Evolutionary conservation across 2,888 invertebrate species (phyloP), one percentile per base, ranked within the genome.

Genomic region (Troglohyphantes excavatus): DNA sequence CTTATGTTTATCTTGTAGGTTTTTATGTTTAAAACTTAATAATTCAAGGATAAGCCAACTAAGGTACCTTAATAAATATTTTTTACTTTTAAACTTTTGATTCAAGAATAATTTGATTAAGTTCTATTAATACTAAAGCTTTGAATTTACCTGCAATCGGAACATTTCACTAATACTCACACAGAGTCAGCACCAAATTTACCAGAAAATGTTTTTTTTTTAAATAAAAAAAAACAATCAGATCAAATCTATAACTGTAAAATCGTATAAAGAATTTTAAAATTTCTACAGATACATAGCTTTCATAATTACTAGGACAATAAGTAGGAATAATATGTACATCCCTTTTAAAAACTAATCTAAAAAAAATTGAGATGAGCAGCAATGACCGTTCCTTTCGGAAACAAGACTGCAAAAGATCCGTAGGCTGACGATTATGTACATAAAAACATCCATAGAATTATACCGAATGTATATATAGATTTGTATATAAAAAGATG

Each of bases 401-500:
- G 33, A 33, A 33, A 33, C 33, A 33, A 9, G 17, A 53, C 53
- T 53, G 53, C 53, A 13, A n/a, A 53, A 53, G 13, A 53, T 53
- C n/a, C 5, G 5, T 53, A 17, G n/a, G 53, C 53, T 46, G 46
- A 72, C 23, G 26, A 26, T 26, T 53, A 46, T 72, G 39, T 46
- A 72, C 72, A 72, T 72, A 72, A 70, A 67, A 72, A 72, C 72
- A 72, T n/a, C 72, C 72, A 67, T 65, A 84, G 19, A 29, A 68
- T 46, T 84, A 83, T 63, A 72, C 72, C 23, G 39, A 39, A 26
- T 83, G 39, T 63, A 73, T 83, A 85, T 67, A 86, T 86, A 68
- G 53, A 59, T 61, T 46, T 70, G 17, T 65, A 72, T 79, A 86
- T 79, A 79, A 72, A 85, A 84, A 43, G 29, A 84, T 84, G 84